Evolutionary conservation across 2,888 invertebrate species (phyloP).

Genomic region (Drosophila pegasa): DNA sequence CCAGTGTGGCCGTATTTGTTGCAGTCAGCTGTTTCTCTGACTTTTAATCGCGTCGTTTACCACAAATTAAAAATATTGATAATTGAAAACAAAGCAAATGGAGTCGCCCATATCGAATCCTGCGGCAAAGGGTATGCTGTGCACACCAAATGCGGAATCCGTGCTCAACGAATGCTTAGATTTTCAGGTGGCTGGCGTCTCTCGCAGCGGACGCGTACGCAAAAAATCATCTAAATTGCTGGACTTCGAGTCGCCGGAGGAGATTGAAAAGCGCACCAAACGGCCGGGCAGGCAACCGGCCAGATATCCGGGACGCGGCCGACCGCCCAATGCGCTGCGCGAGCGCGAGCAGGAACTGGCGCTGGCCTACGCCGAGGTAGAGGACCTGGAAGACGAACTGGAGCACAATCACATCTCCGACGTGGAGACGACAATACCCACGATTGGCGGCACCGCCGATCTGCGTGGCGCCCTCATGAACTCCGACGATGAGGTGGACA

Average conservation of each 20-base stretch:
- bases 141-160: neutral
- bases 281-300: conserved; percentile 51
- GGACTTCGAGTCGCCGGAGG: conserved; percentile 96
- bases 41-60: conserved; percentile 53
- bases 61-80: conserved; percentile 42
- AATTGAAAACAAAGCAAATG: conserved; percentile 49
- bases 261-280: conserved; percentile 86
- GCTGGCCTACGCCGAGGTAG: conserved; percentile 38
- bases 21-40: conserved; percentile 43
- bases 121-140: conserved; percentile 33
- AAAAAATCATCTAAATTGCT: conserved; percentile 97
- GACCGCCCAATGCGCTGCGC: conserved; percentile 59
- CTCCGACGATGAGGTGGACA: conserved; percentile 82
- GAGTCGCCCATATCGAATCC: conserved; percentile 36
- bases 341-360: conserved; percentile 49
- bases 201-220: conserved; percentile 94
- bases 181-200: conserved; percentile 93
- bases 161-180: conserved; percentile 84
- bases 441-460: conserved; percentile 15
- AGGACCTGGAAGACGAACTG: conserved; percentile 30
- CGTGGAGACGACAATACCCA: conserved; percentile 19
- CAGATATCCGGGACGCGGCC: conserved; percentile 61
- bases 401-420: conserved; percentile 36
- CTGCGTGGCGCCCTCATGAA: conserved; percentile 53
- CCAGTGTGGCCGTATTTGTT: conserved; percentile 15